Conservation (phyloP, 2,888 invertebrate genomes). For the Diploptera punctata region DNA sequence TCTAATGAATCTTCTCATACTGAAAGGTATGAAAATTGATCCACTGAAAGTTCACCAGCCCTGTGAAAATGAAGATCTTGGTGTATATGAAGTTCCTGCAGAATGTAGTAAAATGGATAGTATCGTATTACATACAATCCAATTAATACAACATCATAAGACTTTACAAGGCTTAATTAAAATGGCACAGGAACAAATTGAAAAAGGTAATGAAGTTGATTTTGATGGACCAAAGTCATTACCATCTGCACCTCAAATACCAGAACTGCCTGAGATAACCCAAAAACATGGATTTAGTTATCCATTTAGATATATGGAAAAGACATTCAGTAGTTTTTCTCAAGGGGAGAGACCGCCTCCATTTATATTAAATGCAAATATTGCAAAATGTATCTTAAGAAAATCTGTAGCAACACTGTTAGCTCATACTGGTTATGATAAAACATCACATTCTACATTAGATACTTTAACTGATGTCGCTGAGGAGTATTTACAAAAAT, state of each 20-base stretch:
- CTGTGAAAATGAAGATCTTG: background rate
- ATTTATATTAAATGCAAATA: constrained; percentile 46
- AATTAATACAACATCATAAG: constrained; percentile 25
- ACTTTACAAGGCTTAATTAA: constrained; percentile 4
- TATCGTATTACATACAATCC: constrained; percentile 22
- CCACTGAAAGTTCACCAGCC: constrained; percentile 25
- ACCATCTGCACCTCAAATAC: background rate
- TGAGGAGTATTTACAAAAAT: constrained; percentile 58
- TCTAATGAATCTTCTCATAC: constrained; percentile 15
- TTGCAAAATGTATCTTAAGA: constrained; percentile 54
- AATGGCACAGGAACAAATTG: background rate
- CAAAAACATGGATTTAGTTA: background rate
- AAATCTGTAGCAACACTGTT: constrained; percentile 59
- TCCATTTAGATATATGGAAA: constrained; percentile 21
- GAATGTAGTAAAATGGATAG: constrained; percentile 25
- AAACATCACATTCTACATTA: constrained; percentile 56
- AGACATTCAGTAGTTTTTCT: constrained; percentile 22
- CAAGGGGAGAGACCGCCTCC: constrained; percentile 22
- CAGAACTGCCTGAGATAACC: background rate
- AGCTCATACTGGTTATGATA: constrained; percentile 63
- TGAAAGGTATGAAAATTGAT: constrained; percentile 20
- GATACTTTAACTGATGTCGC: constrained; percentile 59
- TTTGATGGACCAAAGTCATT: background rate
- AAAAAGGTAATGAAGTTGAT: background rate
- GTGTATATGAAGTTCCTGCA: constrained; percentile 3